Conservation (phyloP, 2,113 vertebrate genomes). For the Merops nubicus region DNA sequence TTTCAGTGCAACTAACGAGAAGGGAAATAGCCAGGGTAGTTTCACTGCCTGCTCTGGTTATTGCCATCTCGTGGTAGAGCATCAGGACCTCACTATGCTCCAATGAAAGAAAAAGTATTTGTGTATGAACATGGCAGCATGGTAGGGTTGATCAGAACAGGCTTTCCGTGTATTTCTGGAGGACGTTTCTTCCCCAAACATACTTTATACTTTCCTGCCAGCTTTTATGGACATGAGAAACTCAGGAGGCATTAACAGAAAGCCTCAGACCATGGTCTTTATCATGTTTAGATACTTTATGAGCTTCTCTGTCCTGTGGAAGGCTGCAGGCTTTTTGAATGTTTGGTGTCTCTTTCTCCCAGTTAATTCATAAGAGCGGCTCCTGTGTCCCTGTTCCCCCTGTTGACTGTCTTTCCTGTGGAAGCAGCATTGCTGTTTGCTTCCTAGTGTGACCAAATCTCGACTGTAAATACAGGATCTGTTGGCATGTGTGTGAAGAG, state of each 20-base stretch:
- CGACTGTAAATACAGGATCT: not conserved
- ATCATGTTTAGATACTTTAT: not conserved
- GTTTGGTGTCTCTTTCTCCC: not conserved
- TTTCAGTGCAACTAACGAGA: not conserved
- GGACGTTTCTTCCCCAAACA: not conserved
- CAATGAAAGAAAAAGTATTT: fast-evolving
- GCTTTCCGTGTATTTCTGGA: not conserved
- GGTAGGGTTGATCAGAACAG: not conserved
- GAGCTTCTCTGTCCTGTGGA: not conserved
- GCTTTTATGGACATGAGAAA: not conserved
- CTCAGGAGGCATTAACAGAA: not conserved
- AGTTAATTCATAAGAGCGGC: not conserved
- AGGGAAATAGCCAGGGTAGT: not conserved
- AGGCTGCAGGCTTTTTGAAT: not conserved
- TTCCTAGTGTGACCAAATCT: slow-evolving; percentile 14
- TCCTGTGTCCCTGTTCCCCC: not conserved
- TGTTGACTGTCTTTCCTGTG: not conserved
- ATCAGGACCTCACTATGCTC: fast-evolving
- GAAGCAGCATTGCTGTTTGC: not conserved
- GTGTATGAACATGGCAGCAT: fast-evolving
- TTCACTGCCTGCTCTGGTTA: not conserved
- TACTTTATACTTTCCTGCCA: not conserved
- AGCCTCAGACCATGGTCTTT: not conserved
- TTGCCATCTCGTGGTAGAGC: not conserved
- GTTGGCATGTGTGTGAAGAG: not conserved